A percentile compares a stretch with the other conserved stretches of the same genome.
Evolutionary conservation across 2,888 invertebrate species (phyloP).

Genomic region (Chelonus formosanus): DNA sequence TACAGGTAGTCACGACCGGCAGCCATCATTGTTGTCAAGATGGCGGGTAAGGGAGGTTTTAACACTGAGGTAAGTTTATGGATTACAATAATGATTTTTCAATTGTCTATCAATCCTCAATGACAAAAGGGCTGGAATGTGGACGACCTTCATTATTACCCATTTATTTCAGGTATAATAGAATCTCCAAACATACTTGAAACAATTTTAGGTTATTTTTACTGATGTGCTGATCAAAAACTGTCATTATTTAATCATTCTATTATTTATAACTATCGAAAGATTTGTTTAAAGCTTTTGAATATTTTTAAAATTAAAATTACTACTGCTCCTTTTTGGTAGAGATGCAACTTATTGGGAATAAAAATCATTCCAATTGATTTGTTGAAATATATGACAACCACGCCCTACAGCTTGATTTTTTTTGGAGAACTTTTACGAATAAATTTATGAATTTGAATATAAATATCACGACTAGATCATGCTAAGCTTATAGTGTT

Average conservation of each 20-base stretch:
- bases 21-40: slow-evolving; percentile 59
- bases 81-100: neutral
- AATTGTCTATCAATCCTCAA: slow-evolving; percentile 15
- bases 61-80: slow-evolving; percentile 52
- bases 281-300: too few species aligned
- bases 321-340: too few species aligned
- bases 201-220: too few species aligned
- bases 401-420: slow-evolving; percentile 22
- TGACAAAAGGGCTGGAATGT: slow-evolving; percentile 8
- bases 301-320: too few species aligned
- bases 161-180: neutral
- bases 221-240: neutral
- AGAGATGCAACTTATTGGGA: too few species aligned
- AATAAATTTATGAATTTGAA: neutral
- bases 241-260: neutral
- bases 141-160: neutral
- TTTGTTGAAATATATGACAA: neutral
- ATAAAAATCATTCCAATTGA: too few species aligned
- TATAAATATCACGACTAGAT: neutral
- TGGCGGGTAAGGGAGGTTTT: slow-evolving; percentile 59
- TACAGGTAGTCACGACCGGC: slow-evolving; percentile 41
- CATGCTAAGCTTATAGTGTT: neutral
- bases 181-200: too few species aligned
- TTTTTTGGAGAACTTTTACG: neutral
- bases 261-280: neutral